phyloP scores from a whole-genome alignment of 2,888 invertebrate genomes.

The Gortyna flavago region DNA sequence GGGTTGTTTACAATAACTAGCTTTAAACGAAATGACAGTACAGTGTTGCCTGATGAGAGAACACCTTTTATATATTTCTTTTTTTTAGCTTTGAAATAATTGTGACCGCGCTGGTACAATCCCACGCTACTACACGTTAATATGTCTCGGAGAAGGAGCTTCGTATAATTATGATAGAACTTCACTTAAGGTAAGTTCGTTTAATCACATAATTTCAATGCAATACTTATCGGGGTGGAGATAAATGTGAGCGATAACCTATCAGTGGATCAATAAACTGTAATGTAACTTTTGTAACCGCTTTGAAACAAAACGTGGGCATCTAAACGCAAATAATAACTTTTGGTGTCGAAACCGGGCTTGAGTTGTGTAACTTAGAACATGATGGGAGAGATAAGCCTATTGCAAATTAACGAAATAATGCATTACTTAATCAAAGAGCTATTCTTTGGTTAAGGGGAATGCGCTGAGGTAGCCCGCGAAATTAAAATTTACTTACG shows the following conservation, averaged over 20 bases:
- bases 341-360: constrained; percentile 65
- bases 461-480: neutral
- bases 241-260: constrained; percentile 85
- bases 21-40: too few species aligned
- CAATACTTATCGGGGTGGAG: constrained; percentile 70
- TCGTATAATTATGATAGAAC: too few species aligned
- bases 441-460: neutral
- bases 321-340: constrained; percentile 65
- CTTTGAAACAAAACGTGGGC: constrained; percentile 63
- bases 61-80: too few species aligned
- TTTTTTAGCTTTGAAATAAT: too few species aligned
- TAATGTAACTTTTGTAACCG: constrained; percentile 76
- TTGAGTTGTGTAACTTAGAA: constrained; percentile 50
- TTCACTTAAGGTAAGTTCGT: too few species aligned
- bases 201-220: too few species aligned
- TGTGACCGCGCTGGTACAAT: too few species aligned
- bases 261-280: constrained; percentile 86
- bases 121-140: too few species aligned
- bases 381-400: constrained; percentile 36
- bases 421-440: constrained; percentile 23
- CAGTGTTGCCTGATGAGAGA: too few species aligned
- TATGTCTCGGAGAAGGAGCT: too few species aligned
- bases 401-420: constrained; percentile 48
- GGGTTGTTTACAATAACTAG: too few species aligned
- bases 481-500: neutral